A percentile compares a stretch with the other conserved stretches of the same genome.
These are phyloP conservation scores for Cryptotermes secundus DNA, from an alignment of 1,140 invertebrate genomes.

Conservation along the genomic window DNA sequence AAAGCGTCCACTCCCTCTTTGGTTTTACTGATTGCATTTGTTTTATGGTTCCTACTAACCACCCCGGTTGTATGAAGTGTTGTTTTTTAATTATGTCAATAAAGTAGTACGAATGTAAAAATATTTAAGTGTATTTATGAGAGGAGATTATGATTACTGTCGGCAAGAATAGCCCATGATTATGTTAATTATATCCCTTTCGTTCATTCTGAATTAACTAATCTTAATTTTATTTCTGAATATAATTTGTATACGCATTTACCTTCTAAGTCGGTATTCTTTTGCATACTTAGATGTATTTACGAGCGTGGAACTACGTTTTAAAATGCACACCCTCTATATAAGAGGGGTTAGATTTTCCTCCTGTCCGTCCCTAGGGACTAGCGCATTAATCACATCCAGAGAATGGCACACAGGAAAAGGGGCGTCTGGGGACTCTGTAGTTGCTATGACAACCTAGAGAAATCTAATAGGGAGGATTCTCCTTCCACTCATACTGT, in stretches of 20 bases:
- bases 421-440: conserved; percentile 31
- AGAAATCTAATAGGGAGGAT: conserved; percentile 38
- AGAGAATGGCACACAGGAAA: conserved; percentile 38
- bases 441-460: conserved; percentile 36
- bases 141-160: too few relatives aligned
- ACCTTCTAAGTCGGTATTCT: not conserved
- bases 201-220: too few relatives aligned
- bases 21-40: too few relatives aligned
- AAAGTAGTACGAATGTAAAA: too few relatives aligned
- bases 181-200: too few relatives aligned
- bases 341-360: conserved; percentile 19
- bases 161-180: too few relatives aligned
- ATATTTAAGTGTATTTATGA: too few relatives aligned
- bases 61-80: too few relatives aligned
- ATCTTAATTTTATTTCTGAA: not conserved
- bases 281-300: not conserved
- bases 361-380: conserved; percentile 34
- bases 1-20: too few relatives aligned
- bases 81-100: too few relatives aligned
- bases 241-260: not conserved
- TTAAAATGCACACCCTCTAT: conserved; percentile 13
- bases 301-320: not conserved
- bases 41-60: too few relatives aligned
- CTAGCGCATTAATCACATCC: conserved; percentile 39
- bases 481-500: conserved; percentile 26